phyloP scores from a whole-genome alignment of 2,888 invertebrate genomes.

The Eupeodes latifasciatus region DNA sequence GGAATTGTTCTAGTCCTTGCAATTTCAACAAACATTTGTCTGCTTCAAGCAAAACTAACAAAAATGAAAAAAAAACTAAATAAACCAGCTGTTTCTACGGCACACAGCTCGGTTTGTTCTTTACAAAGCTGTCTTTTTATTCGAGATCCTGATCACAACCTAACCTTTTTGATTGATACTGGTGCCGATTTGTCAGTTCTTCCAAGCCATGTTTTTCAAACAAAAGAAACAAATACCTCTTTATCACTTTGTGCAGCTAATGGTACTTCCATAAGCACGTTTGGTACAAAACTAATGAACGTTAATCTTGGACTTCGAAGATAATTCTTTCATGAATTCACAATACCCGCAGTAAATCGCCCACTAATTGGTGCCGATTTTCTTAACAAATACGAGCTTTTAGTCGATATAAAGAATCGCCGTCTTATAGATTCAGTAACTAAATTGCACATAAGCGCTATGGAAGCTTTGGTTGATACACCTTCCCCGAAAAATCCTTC shows the following conservation, averaged over 20 bases:
- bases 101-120: slow-evolving; percentile 20
- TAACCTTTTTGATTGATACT: slow-evolving; percentile 29
- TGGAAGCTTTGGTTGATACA: slow-evolving; percentile 35
- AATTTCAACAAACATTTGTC: slow-evolving; percentile 2
- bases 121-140: slow-evolving; percentile 23
- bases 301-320: slow-evolving; percentile 33
- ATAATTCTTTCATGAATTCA: slow-evolving; percentile 18
- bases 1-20: slow-evolving; percentile 20
- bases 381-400: slow-evolving; percentile 4
- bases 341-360: slow-evolving; percentile 9
- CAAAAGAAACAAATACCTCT: slow-evolving; percentile 9
- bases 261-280: slow-evolving; percentile 34
- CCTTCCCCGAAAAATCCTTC: slow-evolving; percentile 7
- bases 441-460: slow-evolving; percentile 24
- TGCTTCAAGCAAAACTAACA: not conserved
- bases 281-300: slow-evolving; percentile 27
- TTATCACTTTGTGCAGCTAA: slow-evolving; percentile 39
- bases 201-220: slow-evolving; percentile 13
- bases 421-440: slow-evolving; percentile 31
- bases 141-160: slow-evolving; percentile 26
- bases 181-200: slow-evolving; percentile 25
- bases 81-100: slow-evolving; percentile 25
- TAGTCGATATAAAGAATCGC: slow-evolving; percentile 32
- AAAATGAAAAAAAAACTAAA: slow-evolving; percentile 34
- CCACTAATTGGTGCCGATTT: not conserved